phyloP scores from a whole-genome alignment of 2,113 vertebrate genomes.

The Bettongia penicillata region DNA sequence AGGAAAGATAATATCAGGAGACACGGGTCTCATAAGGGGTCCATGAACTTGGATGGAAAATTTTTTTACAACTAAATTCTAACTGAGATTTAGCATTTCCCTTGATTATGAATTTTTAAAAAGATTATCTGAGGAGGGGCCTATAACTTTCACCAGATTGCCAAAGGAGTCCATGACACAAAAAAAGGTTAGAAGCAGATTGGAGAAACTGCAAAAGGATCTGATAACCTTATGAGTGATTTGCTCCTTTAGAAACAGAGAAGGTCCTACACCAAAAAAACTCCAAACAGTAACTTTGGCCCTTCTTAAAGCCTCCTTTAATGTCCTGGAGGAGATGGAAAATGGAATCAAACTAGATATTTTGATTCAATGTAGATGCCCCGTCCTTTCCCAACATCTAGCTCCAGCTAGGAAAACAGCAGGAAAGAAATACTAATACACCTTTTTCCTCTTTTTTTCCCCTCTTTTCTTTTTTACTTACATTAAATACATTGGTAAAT shows the following conservation, averaged over 20 bases:
- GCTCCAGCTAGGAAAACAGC: slow-evolving; percentile 29
- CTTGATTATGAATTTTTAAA: not conserved
- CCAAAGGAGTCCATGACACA: not conserved
- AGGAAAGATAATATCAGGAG: not conserved
- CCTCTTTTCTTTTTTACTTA: slow-evolving; percentile 83
- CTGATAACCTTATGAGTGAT: not conserved
- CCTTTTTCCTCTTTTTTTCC: slow-evolving; percentile 57
- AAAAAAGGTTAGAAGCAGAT: not conserved
- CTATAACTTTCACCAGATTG: not conserved
- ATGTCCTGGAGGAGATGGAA: not conserved
- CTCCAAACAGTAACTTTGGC: not conserved
- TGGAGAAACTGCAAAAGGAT: not conserved
- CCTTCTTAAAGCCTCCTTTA: not conserved
- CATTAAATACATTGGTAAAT: slow-evolving; percentile 87
- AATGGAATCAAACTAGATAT: not conserved
- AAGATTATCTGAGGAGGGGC: not conserved
- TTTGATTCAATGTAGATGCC: slow-evolving; percentile 13
- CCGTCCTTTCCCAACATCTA: slow-evolving; percentile 40
- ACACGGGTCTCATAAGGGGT: not conserved
- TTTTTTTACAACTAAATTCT: not conserved
- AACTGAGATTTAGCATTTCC: not conserved
- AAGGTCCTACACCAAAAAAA: not conserved
- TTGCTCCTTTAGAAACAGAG: not conserved
- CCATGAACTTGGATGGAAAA: not conserved
- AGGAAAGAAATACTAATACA: slow-evolving; percentile 76